phyloP scores from a whole-genome alignment of 1,140 invertebrate species.

The Chelonus insularis region DNA sequence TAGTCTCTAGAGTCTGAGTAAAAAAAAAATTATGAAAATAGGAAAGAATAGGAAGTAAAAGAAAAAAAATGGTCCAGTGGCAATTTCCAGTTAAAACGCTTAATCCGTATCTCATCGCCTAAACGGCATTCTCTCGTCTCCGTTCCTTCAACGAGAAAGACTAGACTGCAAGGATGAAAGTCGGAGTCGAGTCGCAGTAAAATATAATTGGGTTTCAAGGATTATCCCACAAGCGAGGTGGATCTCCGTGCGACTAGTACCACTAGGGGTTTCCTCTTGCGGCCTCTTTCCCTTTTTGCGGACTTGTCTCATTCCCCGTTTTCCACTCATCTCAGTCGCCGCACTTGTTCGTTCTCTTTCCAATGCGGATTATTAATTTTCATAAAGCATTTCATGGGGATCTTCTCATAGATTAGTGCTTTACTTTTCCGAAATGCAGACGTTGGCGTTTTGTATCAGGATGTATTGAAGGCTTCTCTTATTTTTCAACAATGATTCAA shows the following conservation, averaged over 20 bases:
- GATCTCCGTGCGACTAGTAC: conserved; percentile 50
- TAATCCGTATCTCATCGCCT: conserved; percentile 61
- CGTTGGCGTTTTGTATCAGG: no score
- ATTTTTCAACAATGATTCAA: no score
- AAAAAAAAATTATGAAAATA: no score
- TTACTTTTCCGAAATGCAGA: no score
- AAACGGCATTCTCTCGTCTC: conserved; percentile 58
- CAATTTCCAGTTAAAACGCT: conserved; percentile 60
- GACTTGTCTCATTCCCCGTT: no score
- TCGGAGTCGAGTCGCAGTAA: conserved; percentile 59
- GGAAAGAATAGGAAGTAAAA: not conserved
- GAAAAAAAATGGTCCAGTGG: conserved; percentile 31
- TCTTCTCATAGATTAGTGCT: no score
- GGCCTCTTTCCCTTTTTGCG: conserved; percentile 27
- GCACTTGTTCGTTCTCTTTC: no score
- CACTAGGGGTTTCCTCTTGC: conserved; percentile 40
- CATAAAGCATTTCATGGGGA: no score
- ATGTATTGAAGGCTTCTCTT: no score
- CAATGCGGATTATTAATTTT: no score
- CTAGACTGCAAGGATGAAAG: conserved; percentile 54
- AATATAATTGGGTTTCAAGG: conserved; percentile 61
- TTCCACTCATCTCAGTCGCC: no score
- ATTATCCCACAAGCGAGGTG: conserved; percentile 55
- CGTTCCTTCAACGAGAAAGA: conserved; percentile 29
- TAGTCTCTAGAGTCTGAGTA: no score